Percentiles rank a stretch among this genome's conserved stretches.
Evolutionary conservation across 37 sponge, comb jelly and placozoan species (phyloP).

Genomic region (Bolinopsis microptera): DNA sequence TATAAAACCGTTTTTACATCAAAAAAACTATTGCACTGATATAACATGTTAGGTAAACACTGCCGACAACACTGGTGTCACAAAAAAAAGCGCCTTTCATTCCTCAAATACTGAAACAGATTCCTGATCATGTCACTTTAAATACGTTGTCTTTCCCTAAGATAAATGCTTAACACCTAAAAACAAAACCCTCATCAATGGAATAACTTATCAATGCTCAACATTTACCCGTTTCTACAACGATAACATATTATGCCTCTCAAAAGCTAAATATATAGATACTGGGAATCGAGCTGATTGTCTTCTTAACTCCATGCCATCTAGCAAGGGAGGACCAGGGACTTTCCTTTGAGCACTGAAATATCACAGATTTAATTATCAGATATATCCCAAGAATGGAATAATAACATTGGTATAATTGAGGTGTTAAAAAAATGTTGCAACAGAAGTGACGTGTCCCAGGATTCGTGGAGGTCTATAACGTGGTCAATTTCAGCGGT

Average conservation of each 20-base stretch:
- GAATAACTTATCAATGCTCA: background rate
- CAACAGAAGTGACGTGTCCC: background rate
- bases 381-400: background rate
- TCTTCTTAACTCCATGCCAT: background rate
- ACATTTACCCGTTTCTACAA: background rate
- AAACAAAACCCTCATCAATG: background rate
- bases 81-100: too few relatives aligned
- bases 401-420: background rate
- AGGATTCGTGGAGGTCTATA: background rate
- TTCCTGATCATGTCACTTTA: too few relatives aligned
- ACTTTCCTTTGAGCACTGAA: conserved; percentile 65
- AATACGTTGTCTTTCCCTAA: too few relatives aligned
- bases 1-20: too few relatives aligned
- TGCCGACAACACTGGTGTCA: too few relatives aligned
- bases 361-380: background rate
- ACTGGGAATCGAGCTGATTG: background rate
- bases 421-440: background rate
- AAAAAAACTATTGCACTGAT: too few relatives aligned
- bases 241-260: background rate
- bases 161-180: background rate
- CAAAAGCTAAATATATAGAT: background rate
- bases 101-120: too few relatives aligned
- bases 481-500: too few relatives aligned
- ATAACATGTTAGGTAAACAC: too few relatives aligned
- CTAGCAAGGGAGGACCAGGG: conserved; percentile 54